Percentiles rank a stretch among this genome's conserved stretches.
These are phyloP conservation scores for Bolborhynchus lineola DNA, from an alignment of 2,113 vertebrate genomes.

Conservation along the genomic window DNA sequence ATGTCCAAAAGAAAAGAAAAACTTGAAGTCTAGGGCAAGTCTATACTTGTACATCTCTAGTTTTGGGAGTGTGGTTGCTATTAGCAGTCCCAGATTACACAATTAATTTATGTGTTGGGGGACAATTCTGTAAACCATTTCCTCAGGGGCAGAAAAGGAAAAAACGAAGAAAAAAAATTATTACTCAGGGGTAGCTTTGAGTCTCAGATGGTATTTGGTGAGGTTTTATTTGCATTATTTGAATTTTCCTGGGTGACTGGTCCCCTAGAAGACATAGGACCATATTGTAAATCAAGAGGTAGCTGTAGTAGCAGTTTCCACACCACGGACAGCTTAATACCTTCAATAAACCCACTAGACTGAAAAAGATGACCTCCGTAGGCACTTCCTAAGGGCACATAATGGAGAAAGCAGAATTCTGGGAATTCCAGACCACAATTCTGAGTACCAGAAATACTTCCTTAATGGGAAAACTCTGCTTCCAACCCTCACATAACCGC, in stretches of 20 bases:
- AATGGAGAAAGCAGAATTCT: accelerated
- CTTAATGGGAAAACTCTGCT: accelerated
- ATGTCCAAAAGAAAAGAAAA: neutral
- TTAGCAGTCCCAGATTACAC: neutral
- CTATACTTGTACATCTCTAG: accelerated
- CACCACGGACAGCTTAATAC: accelerated
- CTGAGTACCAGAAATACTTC: accelerated
- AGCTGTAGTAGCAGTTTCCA: too few relatives aligned
- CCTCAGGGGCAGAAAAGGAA: accelerated
- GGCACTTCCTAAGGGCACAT: accelerated
- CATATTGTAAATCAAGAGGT: neutral
- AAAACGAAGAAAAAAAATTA: too few relatives aligned
- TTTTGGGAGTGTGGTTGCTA: neutral
- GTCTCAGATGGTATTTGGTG: accelerated
- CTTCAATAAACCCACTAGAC: neutral
- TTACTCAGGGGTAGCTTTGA: neutral
- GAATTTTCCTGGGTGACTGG: neutral
- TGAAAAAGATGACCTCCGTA: accelerated
- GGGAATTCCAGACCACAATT: accelerated
- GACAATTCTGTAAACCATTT: neutral
- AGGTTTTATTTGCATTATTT: accelerated
- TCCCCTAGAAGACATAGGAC: too few relatives aligned
- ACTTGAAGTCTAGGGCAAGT: neutral
- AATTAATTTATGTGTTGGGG: neutral
- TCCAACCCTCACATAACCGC: accelerated